Percentiles rank a stretch among this genome's conserved stretches.
Conservation (phyloP, 2,888 invertebrate genomes). For the Tineola bisselliella region DNA sequence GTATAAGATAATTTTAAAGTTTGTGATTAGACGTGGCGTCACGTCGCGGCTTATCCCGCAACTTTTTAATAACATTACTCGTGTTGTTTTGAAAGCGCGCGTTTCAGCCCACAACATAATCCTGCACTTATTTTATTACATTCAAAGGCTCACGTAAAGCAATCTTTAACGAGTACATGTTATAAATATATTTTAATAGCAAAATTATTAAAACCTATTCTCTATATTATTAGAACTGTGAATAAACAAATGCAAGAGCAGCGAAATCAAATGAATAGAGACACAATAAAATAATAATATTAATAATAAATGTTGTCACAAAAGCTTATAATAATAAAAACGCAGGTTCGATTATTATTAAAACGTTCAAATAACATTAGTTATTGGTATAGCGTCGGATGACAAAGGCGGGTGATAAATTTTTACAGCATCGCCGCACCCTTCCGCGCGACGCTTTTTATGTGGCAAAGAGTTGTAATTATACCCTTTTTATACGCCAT, state of each 20-base stretch:
- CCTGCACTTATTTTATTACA: not conserved
- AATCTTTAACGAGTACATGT: no score
- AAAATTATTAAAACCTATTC: no score
- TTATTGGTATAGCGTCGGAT: conserved; percentile 15
- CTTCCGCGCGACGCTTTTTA: conserved; percentile 52
- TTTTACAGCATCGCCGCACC: conserved; percentile 55
- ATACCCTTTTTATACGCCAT: conserved; percentile 64
- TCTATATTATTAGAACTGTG: no score
- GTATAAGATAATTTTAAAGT: conserved; percentile 56
- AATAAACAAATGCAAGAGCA: no score
- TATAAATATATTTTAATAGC: no score
- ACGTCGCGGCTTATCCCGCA: conserved; percentile 48
- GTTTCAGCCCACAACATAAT: not conserved
- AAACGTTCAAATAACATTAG: not conserved
- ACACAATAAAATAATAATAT: not conserved
- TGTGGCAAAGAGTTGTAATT: conserved; percentile 67
- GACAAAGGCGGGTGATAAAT: conserved; percentile 54
- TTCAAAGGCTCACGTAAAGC: not conserved
- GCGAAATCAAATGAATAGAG: not conserved
- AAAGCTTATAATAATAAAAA: conserved; percentile 2
- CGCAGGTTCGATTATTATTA: not conserved
- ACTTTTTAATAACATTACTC: conserved; percentile 65
- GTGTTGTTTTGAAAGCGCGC: conserved; percentile 41
- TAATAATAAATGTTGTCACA: conserved; percentile 1
- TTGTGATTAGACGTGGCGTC: conserved; percentile 45